Evolutionary conservation across 2,888 invertebrate species (phyloP), one percentile per base, ranked within the genome.

Genomic region (Phasia obesa): DNA sequence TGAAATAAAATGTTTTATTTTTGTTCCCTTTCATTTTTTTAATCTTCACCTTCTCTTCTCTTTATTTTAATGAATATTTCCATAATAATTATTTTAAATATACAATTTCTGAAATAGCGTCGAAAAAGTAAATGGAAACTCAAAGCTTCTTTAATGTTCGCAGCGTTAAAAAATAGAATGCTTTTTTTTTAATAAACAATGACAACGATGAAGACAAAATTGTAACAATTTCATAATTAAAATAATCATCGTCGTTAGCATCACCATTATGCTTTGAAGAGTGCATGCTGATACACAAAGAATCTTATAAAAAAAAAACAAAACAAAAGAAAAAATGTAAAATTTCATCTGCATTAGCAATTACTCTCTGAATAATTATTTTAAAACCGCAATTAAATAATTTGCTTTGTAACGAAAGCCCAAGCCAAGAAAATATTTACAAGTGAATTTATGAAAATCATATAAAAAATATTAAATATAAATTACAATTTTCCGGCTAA

Each of bases 81-180:
- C 73, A 79, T 79, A 73, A 78, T 64, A 31, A 70, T 65, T 67
- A 42, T n/a, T 42, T 64, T 19, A 53, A 13, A 44, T 53, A 55
- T 47, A 42, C 44, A 44, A 55, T 47, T 55, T 42, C 38, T n/a
- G 38, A n/a, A 42, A 64, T 35, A 49, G n/a, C 15, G 38, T 38
- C 21, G 21, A 11, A 57, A 49, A 35, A 0, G 27, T 55, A 42
- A 44, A 62, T 15, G 21, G 6, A 21, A 44, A 27, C 38, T 47
- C n/a, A 44, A 49, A 55, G 17, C 13, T 19, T 13, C 17, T 4
- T 35, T 25, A 35, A 47, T 19, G 47, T 38, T 42, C 15, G 25
- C 15, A 27, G 25, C n/a, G 55, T 47, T 44, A 38, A 21, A 44
- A 25, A 11, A 11, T 2, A 44, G 15, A 47, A 60, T 2, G 35